Conservation (phyloP, 2,797 vertebrate species). For the Rousettus madagascariensis region DNA sequence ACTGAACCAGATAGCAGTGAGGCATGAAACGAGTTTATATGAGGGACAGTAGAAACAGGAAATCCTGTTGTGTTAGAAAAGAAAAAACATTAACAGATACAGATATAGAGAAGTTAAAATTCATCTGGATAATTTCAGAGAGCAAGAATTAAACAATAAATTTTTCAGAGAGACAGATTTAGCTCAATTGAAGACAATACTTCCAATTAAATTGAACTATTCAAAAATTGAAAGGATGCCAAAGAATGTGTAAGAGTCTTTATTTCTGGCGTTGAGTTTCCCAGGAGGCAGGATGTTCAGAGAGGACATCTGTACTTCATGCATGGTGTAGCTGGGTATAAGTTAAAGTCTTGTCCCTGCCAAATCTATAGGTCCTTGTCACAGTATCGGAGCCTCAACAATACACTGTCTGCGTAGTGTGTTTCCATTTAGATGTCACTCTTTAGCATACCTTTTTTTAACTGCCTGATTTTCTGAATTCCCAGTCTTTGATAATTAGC, state of each 20-base stretch:
- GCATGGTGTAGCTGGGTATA: background rate
- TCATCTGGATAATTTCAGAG: background rate
- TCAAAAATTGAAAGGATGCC: background rate
- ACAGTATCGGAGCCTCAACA: background rate
- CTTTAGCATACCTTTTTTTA: conserved; percentile 6
- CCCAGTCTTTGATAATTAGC: conserved; percentile 50
- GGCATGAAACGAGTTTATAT: background rate
- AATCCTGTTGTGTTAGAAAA: background rate
- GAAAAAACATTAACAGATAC: background rate
- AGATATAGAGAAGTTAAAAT: background rate
- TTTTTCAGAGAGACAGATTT: background rate
- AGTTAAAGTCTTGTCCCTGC: background rate
- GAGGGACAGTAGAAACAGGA: background rate
- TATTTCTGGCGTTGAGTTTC: background rate
- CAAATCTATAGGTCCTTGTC: background rate
- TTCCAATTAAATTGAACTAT: conserved; percentile 33
- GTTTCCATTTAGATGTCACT: background rate
- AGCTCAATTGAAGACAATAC: background rate
- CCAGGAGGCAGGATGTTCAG: background rate
- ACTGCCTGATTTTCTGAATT: conserved; percentile 43
- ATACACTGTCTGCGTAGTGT: background rate
- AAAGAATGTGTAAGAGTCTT: background rate
- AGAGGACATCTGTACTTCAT: background rate
- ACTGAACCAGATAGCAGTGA: background rate
- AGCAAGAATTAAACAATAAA: background rate